Percentiles rank a stretch among this genome's conserved stretches.
These are phyloP conservation scores for Coregonus ussuriensis DNA, from an alignment of 2,797 vertebrate genomes.

Conservation along the genomic window DNA sequence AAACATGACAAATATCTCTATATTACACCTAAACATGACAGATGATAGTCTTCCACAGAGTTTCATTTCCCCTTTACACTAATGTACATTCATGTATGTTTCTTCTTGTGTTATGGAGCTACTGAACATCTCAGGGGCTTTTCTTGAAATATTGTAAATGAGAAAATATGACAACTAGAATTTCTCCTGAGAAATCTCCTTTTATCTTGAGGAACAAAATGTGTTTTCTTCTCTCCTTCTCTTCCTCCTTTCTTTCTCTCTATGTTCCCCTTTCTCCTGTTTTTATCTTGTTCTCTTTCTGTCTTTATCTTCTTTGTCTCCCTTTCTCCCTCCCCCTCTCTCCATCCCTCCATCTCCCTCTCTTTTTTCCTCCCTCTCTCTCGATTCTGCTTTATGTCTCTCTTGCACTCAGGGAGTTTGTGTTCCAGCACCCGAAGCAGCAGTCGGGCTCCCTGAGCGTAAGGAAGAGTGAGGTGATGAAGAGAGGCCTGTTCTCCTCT, in stretches of 20 bases:
- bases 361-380: too few relatives aligned
- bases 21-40: background rate
- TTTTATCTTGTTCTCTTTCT: background rate
- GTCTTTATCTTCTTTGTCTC: background rate
- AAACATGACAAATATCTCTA: background rate
- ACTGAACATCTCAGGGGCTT: too few relatives aligned
- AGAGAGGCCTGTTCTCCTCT: conserved; percentile 76
- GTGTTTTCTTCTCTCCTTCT: background rate
- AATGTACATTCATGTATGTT: too few relatives aligned
- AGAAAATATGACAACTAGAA: too few relatives aligned
- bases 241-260: conserved; percentile 3
- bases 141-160: too few relatives aligned
- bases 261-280: conserved; percentile 13
- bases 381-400: too few relatives aligned
- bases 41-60: background rate
- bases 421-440: conserved; percentile 74
- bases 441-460: conserved; percentile 70
- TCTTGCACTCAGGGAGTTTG: conserved; percentile 67
- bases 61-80: background rate
- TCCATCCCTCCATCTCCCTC: too few relatives aligned
- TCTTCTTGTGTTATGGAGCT: too few relatives aligned
- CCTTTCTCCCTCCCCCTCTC: background rate
- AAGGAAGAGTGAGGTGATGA: conserved; percentile 77
- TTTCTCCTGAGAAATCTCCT: too few relatives aligned
- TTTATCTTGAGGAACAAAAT: too few relatives aligned